These are phyloP conservation scores for Elephantulus edwardii DNA, from an alignment of 2,113 vertebrate genomes.

Conservation along the genomic window DNA sequence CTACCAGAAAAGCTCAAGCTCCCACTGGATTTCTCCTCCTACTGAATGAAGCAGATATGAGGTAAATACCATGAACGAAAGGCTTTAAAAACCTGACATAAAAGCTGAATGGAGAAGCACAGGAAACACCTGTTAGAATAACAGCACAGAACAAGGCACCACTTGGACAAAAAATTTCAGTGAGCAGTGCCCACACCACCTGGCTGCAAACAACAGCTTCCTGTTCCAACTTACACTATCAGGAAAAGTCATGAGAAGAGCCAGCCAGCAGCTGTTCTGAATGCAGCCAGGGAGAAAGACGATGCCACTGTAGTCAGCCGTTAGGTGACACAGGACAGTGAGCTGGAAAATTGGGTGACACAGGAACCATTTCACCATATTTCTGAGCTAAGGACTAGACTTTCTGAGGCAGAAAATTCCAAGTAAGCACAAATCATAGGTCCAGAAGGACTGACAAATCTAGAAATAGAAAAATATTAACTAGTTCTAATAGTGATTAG, in stretches of 20 bases:
- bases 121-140: neutral
- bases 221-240: neutral
- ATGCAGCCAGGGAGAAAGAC: neutral
- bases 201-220: neutral
- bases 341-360: neutral
- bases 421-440: neutral
- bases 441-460: neutral
- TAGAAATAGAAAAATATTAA: neutral
- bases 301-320: neutral
- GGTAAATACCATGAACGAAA: neutral
- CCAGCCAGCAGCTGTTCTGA: neutral
- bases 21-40: neutral
- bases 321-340: too few species aligned
- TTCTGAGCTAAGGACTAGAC: neutral
- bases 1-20: neutral
- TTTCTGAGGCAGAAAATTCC: neutral
- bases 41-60: neutral
- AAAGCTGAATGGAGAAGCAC: neutral
- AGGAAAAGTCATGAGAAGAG: neutral
- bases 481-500: too few species aligned
- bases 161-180: neutral
- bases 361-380: neutral
- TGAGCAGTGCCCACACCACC: neutral
- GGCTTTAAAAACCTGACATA: neutral
- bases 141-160: neutral